Evolutionary conservation across 2,888 invertebrate species (phyloP), one percentile per base, ranked within the genome.

Genomic region (Ligdia adustata): DNA sequence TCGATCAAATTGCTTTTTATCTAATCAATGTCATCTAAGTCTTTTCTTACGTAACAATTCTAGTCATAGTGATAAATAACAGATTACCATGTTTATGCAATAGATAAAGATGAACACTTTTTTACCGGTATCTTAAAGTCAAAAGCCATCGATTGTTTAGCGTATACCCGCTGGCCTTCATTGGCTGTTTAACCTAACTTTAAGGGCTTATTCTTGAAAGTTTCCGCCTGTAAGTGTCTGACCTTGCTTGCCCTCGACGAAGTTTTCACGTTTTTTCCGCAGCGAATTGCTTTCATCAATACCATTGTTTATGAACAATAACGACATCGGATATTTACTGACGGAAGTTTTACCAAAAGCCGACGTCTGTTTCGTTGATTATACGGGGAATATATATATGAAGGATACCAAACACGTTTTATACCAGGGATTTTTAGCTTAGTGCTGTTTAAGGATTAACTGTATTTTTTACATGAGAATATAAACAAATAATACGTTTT

Each of bases 181-280:
- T 45, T 60, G 39, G 40, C 28, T 32, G 22, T 51, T 55, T 58
- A 52, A 53, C 58, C 52, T 54, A n/a, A n/a, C n/a, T n/a, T n/a
- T n/a, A 58, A 69, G 70, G 69, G 66, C 53, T 67, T 63, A 63
- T 64, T 64, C 67, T 67, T 73, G 76, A 79, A 79, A 76, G 77
- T 78, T 75, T 75, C 75, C 73, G 72, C 48, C 39, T 35, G 34
- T 24, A 16, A 24, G 22, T 18, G 18, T 5, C 32, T 6, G 71
- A 67, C 83, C 84, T 83, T 84, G 81, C 84, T 83, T 84, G 81
- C 64, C 75, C 71, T 69, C 48, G 11, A 26, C 69, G 73, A 79
- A 79, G 77, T 69, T 75, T 72, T 64, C 67, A 68, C 55, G 65
- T 66, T 67, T 66, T 62, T 59, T 52, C 58, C 53, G 55, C 56